Conservation (phyloP, 1,140 invertebrate species). For the Agrypnia vestita region DNA sequence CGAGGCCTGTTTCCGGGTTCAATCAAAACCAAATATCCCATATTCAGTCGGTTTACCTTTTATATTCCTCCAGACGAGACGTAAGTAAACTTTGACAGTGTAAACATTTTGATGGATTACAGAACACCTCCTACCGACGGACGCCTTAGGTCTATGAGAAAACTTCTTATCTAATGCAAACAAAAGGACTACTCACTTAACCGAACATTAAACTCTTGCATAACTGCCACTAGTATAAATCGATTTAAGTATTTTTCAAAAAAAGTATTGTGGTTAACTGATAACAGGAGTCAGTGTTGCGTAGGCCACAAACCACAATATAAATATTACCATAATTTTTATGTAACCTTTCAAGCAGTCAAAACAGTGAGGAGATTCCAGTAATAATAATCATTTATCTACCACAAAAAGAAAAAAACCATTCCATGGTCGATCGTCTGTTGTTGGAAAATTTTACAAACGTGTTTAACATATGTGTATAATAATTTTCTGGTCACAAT, state of each 20-base stretch:
- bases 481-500: too few species aligned
- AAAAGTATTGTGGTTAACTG: conserved; percentile 8
- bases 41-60: too few species aligned
- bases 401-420: too few species aligned
- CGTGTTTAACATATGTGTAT: too few species aligned
- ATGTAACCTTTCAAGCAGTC: background rate
- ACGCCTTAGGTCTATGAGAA: background rate
- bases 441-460: too few species aligned
- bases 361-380: too few species aligned
- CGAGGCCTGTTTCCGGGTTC: too few species aligned
- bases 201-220: conserved; percentile 19
- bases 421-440: too few species aligned
- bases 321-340: background rate
- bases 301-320: background rate
- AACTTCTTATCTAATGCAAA: conserved; percentile 13
- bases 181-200: conserved; percentile 7
- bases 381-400: too few species aligned
- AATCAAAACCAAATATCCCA: too few species aligned
- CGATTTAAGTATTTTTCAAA: background rate
- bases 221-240: background rate
- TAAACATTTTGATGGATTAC: conserved; percentile 20
- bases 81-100: background rate
- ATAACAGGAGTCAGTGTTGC: background rate
- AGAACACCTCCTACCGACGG: background rate
- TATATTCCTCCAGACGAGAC: too few species aligned